Evolutionary conservation across 2,113 vertebrate genomes (phyloP).

Genomic region (Tachycineta bicolor): DNA sequence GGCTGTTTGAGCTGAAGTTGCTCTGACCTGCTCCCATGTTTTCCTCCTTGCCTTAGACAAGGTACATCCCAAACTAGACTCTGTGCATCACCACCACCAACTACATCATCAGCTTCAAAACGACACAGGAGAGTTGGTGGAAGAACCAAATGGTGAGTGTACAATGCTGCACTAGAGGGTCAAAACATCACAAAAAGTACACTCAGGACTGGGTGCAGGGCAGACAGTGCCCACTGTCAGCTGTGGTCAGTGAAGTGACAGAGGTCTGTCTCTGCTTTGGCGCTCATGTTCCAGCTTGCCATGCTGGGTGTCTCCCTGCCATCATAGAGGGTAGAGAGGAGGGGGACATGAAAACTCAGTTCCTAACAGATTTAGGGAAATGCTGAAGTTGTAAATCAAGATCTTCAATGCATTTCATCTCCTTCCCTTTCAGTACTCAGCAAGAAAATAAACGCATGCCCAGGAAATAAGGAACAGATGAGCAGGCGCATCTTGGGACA

Average conservation of each 20-base stretch:
- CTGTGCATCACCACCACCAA: not conserved
- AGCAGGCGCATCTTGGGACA: not conserved
- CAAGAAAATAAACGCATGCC: constrained; percentile 39
- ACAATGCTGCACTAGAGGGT: not conserved
- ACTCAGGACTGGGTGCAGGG: not conserved
- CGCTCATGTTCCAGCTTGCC: not conserved
- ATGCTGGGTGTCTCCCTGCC: not conserved
- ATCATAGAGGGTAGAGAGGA: not conserved
- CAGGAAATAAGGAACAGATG: constrained; percentile 67
- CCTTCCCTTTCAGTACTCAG: constrained; percentile 2
- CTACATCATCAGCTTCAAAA: not conserved
- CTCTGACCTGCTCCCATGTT: not conserved
- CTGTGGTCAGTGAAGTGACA: not conserved
- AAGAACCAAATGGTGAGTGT: not conserved
- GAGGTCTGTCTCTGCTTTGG: not conserved
- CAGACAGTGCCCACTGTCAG: not conserved
- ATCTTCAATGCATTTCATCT: constrained; percentile 53
- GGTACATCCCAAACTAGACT: not conserved
- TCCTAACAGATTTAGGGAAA: constrained; percentile 15
- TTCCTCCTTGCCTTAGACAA: not conserved
- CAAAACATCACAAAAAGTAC: not conserved
- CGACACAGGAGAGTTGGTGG: not conserved
- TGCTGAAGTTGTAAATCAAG: constrained; percentile 44
- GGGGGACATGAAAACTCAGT: not conserved
- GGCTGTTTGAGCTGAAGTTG: not conserved